phyloP scores from a whole-genome alignment of 1,140 invertebrate species.

The Philopotamus ludificatus region DNA sequence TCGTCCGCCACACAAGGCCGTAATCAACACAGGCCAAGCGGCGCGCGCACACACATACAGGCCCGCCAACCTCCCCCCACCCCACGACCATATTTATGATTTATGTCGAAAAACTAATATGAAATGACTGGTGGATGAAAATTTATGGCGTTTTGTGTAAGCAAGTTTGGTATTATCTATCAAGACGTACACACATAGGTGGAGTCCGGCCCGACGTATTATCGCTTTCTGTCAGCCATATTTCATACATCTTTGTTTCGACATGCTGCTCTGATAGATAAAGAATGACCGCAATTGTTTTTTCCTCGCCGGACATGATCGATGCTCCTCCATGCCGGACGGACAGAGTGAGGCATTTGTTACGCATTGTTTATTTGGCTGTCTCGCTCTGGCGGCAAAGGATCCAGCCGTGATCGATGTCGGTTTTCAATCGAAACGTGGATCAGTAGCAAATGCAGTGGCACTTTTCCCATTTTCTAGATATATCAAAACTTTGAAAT shows the following conservation, averaged over 20 bases:
- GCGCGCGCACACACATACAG: constrained; percentile 21
- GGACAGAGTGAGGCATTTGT: constrained; percentile 37
- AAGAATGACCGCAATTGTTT: constrained; percentile 37
- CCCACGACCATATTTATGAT: constrained; percentile 39
- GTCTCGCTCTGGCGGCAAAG: too few species aligned
- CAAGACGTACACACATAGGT: constrained; percentile 25
- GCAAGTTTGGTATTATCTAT: constrained; percentile 42
- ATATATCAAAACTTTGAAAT: too few species aligned
- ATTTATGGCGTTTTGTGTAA: constrained; percentile 42
- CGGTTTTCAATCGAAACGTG: too few species aligned
- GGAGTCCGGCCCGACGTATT: constrained; percentile 33
- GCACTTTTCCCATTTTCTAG: too few species aligned
- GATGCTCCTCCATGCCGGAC: constrained; percentile 24
- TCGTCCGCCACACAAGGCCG: constrained; percentile 36
- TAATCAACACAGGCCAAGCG: constrained; percentile 33
- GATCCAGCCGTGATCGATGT: too few species aligned
- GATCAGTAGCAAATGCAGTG: too few species aligned
- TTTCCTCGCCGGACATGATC: constrained; percentile 31
- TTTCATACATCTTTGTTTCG: constrained; percentile 42
- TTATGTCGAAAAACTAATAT: constrained; percentile 43
- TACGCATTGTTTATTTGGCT: constrained; percentile 37
- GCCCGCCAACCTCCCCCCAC: not conserved
- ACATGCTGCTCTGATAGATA: constrained; percentile 41
- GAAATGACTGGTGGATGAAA: constrained; percentile 42
- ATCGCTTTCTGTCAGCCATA: constrained; percentile 40